Percentiles rank a stretch among this genome's conserved stretches.
Evolutionary conservation across 1,140 invertebrate species (phyloP).

Genomic region (Drosophila nigrodunni): DNA sequence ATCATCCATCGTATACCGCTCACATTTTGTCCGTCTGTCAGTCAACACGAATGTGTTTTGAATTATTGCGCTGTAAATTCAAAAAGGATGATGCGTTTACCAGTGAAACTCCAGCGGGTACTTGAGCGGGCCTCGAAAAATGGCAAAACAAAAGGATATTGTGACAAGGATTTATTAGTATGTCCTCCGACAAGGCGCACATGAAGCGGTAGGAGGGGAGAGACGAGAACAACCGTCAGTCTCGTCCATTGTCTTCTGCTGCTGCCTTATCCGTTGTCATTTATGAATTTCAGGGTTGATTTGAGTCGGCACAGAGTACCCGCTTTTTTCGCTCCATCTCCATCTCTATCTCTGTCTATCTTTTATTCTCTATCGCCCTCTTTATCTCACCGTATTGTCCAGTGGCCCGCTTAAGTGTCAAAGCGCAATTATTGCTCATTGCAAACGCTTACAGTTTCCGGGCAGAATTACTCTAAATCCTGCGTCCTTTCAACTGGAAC

Average conservation of each 20-base stretch:
- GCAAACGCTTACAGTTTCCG: slow-evolving; percentile 37
- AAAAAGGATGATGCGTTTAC: slow-evolving; percentile 68
- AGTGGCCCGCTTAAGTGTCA: slow-evolving; percentile 51
- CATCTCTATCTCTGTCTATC: background rate
- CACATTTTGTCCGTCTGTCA: slow-evolving; percentile 43
- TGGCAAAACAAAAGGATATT: slow-evolving; percentile 80
- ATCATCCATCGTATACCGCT: background rate
- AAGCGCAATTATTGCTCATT: slow-evolving; percentile 73
- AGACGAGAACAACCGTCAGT: background rate
- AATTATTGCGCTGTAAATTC: slow-evolving; percentile 80
- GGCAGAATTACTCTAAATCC: slow-evolving; percentile 7
- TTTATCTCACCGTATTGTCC: slow-evolving; percentile 8
- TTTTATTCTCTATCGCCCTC: background rate
- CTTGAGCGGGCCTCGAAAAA: slow-evolving; percentile 56
- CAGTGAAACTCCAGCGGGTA: slow-evolving; percentile 9
- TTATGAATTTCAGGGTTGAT: slow-evolving; percentile 67
- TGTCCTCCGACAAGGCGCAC: slow-evolving; percentile 27
- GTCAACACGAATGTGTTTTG: slow-evolving; percentile 76
- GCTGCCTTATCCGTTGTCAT: slow-evolving; percentile 24
- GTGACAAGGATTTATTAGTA: slow-evolving; percentile 81
- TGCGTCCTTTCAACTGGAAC: slow-evolving; percentile 19
- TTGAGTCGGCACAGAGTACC: slow-evolving; percentile 33
- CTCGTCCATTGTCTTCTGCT: slow-evolving; percentile 57
- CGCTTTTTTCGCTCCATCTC: slow-evolving; percentile 3
- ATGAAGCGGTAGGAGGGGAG: background rate